These are phyloP conservation scores for Plagodis pulveraria DNA, from an alignment of 2,888 invertebrate species.

Conservation along the genomic window DNA sequence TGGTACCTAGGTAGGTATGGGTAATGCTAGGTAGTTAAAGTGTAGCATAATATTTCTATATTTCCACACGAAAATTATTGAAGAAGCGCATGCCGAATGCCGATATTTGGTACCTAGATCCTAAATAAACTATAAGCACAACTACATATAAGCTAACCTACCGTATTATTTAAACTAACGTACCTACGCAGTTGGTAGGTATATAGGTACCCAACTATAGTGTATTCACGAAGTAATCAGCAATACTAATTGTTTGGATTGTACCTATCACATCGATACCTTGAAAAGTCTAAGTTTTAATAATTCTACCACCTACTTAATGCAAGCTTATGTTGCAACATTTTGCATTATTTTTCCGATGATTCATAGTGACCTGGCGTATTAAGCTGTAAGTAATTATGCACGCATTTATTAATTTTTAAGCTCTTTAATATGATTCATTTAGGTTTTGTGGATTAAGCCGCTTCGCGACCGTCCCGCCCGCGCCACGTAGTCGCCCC, in stretches of 20 bases:
- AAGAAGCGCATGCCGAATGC: slow-evolving; percentile 35
- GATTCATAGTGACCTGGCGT: slow-evolving; percentile 25
- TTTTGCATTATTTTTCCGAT: slow-evolving; percentile 23
- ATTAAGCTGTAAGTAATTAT: slow-evolving; percentile 29
- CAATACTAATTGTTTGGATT: slow-evolving; percentile 6
- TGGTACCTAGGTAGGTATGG: too few relatives aligned
- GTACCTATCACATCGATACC: slow-evolving; percentile 11
- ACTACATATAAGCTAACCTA: background rate
- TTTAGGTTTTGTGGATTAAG: slow-evolving; percentile 17
- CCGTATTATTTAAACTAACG: background rate
- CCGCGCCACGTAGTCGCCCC: slow-evolving; percentile 9
- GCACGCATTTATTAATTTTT: slow-evolving; percentile 24
- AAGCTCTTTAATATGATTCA: slow-evolving; percentile 46
- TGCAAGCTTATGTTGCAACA: slow-evolving; percentile 22
- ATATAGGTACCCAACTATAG: background rate
- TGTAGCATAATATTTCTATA: too few relatives aligned
- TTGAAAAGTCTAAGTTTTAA: slow-evolving; percentile 17
- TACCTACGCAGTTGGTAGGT: background rate
- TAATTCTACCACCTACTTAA: slow-evolving; percentile 17
- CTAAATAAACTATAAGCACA: slow-evolving; percentile 35
- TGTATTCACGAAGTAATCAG: background rate
- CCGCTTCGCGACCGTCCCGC: background rate
- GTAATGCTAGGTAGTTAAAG: too few relatives aligned
- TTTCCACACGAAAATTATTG: too few relatives aligned
- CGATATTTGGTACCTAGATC: slow-evolving; percentile 47